A percentile compares a stretch with the other conserved stretches of the same genome.
Conservation (phyloP, 2,888 invertebrate genomes). For the Diachrysia chrysitis region DNA sequence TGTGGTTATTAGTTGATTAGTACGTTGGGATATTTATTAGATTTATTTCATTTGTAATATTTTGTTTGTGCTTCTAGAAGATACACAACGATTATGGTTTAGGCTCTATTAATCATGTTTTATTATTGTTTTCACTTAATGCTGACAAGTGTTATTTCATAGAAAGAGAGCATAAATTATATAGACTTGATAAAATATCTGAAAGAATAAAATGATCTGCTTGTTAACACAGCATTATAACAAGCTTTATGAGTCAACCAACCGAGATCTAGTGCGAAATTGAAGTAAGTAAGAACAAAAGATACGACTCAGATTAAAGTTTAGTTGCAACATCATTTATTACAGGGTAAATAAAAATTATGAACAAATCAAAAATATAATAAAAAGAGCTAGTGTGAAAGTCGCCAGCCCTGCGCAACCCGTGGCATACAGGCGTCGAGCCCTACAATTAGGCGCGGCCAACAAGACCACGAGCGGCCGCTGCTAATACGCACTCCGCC, state of each 20-base stretch:
- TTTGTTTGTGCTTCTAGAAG: conserved; percentile 50
- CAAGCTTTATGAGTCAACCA: no score
- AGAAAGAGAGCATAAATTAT: conserved; percentile 14
- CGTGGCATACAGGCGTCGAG: conserved; percentile 83
- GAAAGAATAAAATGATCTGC: neutral
- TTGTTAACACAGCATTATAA: no score
- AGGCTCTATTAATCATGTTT: conserved; percentile 39
- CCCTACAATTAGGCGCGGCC: conserved; percentile 86
- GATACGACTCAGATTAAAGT: neutral
- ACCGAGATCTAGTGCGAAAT: no score
- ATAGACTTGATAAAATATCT: neutral
- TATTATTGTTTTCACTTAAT: conserved; percentile 39
- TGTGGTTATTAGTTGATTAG: conserved; percentile 62
- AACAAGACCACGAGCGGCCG: conserved; percentile 76
- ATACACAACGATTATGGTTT: conserved; percentile 46
- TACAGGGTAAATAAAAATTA: neutral
- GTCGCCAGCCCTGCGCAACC: conserved; percentile 74
- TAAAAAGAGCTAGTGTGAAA: neutral
- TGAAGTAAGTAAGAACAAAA: no score
- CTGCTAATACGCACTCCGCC: conserved; percentile 84
- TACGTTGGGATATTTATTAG: conserved; percentile 61
- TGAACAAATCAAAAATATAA: conserved; percentile 10
- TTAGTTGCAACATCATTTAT: neutral
- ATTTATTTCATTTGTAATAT: conserved; percentile 56
- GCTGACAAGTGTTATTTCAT: conserved; percentile 44